Base-by-base conservation (phyloP, 1,140 invertebrate species). In the Telenomus remus region DNA sequence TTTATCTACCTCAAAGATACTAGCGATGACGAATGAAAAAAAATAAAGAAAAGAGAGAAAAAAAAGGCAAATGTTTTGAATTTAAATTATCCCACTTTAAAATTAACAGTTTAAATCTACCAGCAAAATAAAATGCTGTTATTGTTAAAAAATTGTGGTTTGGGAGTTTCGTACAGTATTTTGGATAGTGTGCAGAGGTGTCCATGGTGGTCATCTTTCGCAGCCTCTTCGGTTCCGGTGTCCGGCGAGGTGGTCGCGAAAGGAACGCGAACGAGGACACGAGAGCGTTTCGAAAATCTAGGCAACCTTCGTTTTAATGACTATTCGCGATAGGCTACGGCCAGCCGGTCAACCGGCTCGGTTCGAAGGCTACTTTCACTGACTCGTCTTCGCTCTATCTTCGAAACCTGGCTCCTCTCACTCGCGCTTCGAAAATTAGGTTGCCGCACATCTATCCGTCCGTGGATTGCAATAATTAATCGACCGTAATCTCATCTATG, bases 131-230 rank as follows among this genome's bases (percentile, higher is more conserved):
- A n/a, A n/a, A n/a, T n/a, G n/a, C n/a, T n/a, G n/a, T n/a, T n/a
- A n/a, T n/a, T n/a, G n/a, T n/a, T n/a, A n/a, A n/a, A n/a, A n/a
- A n/a, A n/a, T 27, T 27, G 1, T 27, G 19, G 19, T 27, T 27
- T 27, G 1, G 2, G 6, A 27, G 19, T 27, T 27, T 80, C 82
- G 51, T 85, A 85, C 83, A 86, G 57, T 85, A 85, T 86, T 79
- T 84, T 33, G 70, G 74, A 68, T 80, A 85, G 35, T 82, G 80
- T 16, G 80, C 72, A 56, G 70, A 48, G 42, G 65, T 64, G 66
- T 86, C 83, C 85, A 85, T 87, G 57, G 79, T 80, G 82, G 84
- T 85, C 84, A 86, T 83, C 82, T 80, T 48, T 57, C 34, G 33
- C 50, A 37, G 47, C 14, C 6, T 12, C 7, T 55, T 46, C 34